Evolutionary conservation across 2,888 invertebrate species (phyloP).

Genomic region (Drosophila paranaensis): DNA sequence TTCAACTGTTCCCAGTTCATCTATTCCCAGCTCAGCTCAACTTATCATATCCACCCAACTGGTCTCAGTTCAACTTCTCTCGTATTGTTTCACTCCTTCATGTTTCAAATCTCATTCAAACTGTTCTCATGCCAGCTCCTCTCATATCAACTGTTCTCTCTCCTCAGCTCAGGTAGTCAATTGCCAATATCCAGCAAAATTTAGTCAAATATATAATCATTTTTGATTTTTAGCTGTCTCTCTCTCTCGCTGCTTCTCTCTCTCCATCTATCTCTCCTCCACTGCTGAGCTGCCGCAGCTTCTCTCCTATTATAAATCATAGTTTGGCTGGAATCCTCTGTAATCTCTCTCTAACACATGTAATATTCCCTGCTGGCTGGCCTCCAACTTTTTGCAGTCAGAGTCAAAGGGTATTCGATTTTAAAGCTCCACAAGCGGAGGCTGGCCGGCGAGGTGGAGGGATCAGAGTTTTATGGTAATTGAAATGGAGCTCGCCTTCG

Average conservation of each 20-base stretch:
- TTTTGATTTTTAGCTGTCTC: constrained; percentile 5
- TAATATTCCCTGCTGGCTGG: constrained; percentile 44
- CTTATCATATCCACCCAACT: neutral
- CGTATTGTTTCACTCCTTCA: neutral
- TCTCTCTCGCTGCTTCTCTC: neutral
- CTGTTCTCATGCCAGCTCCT: neutral
- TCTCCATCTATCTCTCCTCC: neutral
- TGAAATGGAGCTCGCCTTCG: constrained; percentile 13
- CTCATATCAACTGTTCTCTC: neutral
- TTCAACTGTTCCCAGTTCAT: neutral
- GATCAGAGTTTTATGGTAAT: constrained; percentile 40
- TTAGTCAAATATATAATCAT: constrained; percentile 9
- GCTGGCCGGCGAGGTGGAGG: neutral
- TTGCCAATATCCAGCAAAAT: neutral
- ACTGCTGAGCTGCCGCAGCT: too few relatives aligned
- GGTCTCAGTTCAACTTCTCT: neutral
- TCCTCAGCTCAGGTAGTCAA: constrained; percentile 9
- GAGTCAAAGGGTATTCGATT: neutral
- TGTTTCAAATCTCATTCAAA: neutral
- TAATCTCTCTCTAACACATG: constrained; percentile 37
- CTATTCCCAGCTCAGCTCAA: neutral
- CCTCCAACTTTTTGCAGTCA: constrained; percentile 16
- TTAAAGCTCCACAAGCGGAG: neutral
- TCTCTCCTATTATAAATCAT: constrained; percentile 68
- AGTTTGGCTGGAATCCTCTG: constrained; percentile 59